Evolutionary conservation across 2,888 invertebrate genomes (phyloP).

Genomic region (Acleris laterana): DNA sequence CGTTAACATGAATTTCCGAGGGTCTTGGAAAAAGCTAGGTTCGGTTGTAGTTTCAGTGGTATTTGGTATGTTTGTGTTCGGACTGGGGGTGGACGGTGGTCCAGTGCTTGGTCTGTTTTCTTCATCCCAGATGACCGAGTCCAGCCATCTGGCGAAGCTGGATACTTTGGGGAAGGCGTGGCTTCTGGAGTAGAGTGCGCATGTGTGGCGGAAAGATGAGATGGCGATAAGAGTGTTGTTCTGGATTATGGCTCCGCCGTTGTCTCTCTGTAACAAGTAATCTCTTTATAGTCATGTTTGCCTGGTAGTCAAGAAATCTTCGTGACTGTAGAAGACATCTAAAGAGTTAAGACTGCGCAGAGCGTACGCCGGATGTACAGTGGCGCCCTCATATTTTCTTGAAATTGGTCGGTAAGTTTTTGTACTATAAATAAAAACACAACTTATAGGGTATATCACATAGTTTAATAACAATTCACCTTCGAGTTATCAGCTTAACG

Average conservation of each 20-base stretch:
- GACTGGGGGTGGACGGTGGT: slow-evolving; percentile 36
- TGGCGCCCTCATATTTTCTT: no score
- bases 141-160: slow-evolving; percentile 67
- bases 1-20: slow-evolving; percentile 64
- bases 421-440: no score
- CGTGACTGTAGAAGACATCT: no score
- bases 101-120: slow-evolving; percentile 57
- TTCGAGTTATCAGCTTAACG: no score
- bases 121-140: slow-evolving; percentile 76
- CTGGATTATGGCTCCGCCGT: slow-evolving; percentile 75
- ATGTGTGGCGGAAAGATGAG: slow-evolving; percentile 66
- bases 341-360: no score
- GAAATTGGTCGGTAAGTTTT: no score
- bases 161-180: slow-evolving; percentile 74
- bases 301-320: not conserved
- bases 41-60: slow-evolving; percentile 45
- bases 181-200: slow-evolving; percentile 69
- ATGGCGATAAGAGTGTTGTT: slow-evolving; percentile 71
- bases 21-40: slow-evolving; percentile 50
- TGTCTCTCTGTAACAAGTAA: slow-evolving; percentile 65
- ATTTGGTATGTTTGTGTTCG: slow-evolving; percentile 43
- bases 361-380: no score
- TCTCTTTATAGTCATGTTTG: not conserved
- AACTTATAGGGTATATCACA: no score
- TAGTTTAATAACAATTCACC: no score